A percentile compares a stretch with the other conserved stretches of the same genome.
Conservation (phyloP, 2,113 vertebrate genomes). For the Istiophorus platypterus region DNA sequence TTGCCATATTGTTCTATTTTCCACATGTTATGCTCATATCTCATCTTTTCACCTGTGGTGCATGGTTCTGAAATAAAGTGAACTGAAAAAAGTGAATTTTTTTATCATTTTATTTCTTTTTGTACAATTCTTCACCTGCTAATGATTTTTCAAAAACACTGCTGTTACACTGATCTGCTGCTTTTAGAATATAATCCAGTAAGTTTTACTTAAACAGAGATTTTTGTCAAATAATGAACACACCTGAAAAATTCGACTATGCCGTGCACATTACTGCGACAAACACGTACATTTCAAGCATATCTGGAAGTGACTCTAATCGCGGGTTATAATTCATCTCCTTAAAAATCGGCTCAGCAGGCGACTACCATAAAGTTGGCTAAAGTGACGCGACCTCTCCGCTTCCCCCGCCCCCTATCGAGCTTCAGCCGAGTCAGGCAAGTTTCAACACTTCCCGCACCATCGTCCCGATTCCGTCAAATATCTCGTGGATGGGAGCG, state of each 20-base stretch:
- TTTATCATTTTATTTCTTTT: slow-evolving; percentile 40
- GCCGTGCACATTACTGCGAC: neutral
- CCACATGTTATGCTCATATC: neutral
- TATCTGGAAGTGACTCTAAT: slow-evolving; percentile 34
- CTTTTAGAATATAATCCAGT: neutral
- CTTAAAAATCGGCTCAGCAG: neutral
- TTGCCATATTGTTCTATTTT: neutral
- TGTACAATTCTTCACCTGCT: slow-evolving; percentile 13
- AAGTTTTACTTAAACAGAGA: neutral
- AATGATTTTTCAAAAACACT: neutral
- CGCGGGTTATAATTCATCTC: neutral
- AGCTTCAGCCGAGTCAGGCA: slow-evolving; percentile 49
- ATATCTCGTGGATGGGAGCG: slow-evolving; percentile 85
- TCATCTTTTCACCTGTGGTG: neutral
- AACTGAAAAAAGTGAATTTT: neutral
- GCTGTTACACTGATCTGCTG: neutral
- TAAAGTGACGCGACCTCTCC: neutral
- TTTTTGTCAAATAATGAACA: neutral
- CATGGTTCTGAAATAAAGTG: slow-evolving; percentile 28
- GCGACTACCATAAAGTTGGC: neutral
- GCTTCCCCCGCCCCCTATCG: neutral
- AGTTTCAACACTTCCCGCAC: slow-evolving; percentile 83
- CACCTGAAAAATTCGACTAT: neutral
- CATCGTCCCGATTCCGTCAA: slow-evolving; percentile 85
- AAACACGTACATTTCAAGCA: neutral